Conservation (phyloP, 1,140 invertebrate species). For the Zaprionus taronus region DNA sequence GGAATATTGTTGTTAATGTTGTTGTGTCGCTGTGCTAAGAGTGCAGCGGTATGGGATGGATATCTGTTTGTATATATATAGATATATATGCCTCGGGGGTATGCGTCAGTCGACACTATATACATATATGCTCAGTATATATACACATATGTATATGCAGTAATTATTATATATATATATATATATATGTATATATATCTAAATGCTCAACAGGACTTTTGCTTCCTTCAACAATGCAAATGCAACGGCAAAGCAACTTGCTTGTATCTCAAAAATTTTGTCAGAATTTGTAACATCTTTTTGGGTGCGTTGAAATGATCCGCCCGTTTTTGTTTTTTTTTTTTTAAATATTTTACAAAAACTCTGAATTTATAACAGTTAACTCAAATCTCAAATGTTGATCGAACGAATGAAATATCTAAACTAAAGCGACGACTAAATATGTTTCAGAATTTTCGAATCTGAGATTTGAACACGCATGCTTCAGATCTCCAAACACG, state of each 20-base stretch:
- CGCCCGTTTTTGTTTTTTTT: slow-evolving; percentile 17
- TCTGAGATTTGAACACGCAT: not conserved
- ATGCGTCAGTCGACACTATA: not conserved
- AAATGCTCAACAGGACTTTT: slow-evolving; percentile 15
- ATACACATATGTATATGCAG: not conserved
- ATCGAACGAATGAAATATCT: slow-evolving; percentile 20
- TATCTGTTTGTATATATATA: not conserved
- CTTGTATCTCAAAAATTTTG: slow-evolving; percentile 64
- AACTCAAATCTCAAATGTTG: slow-evolving; percentile 36
- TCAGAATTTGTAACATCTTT: slow-evolving; percentile 67
- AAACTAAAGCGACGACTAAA: not conserved
- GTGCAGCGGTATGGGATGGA: not conserved
- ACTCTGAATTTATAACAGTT: slow-evolving; percentile 39
- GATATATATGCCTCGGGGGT: not conserved
- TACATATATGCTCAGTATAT: not conserved
- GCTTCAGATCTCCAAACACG: not conserved
- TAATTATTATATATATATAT: not conserved
- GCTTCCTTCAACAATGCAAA: slow-evolving; percentile 56
- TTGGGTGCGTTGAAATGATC: slow-evolving; percentile 27
- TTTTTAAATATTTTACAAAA: slow-evolving; percentile 26
- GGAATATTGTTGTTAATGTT: not conserved
- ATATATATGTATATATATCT: not conserved
- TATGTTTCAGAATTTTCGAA: not conserved
- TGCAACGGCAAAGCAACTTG: slow-evolving; percentile 68
- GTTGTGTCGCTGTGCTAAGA: not conserved